Evolutionary conservation across 2,797 vertebrate genomes (phyloP), one percentile per base, ranked within the genome.

Genomic region (Taeniopygia guttata): DNA sequence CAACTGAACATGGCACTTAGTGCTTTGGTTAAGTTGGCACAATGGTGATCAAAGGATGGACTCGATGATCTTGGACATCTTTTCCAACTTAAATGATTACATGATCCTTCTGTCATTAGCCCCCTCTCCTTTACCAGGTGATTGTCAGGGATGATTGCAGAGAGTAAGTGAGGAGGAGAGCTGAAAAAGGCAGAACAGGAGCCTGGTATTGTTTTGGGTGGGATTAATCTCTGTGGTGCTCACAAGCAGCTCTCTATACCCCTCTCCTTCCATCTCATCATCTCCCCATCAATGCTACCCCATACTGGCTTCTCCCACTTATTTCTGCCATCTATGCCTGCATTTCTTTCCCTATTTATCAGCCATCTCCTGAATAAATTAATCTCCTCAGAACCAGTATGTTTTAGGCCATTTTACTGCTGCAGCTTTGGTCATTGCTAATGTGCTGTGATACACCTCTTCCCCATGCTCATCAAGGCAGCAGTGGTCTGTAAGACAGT

Each of bases 231-330:
- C 6, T 36, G 40, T 7, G 0, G 13, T 34, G 15, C 54, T 69
- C 3, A 1, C 38, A 40, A 21, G 38, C 4, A 2, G 1, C 9
- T 90, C 40, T 14, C 46, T 49, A 12, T 5, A 40, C 2, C 15
- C 32, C 7, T 62, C 25, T 72, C 34, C 40, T 84, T 81, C 40
- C 42, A 42, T 19, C 40, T 79, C 13, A 4, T 43, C 60, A 9
- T 51, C 51, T 62, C 16, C 54, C 77, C 72, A 40, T 52, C 45
- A 21, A 10, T 85, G 59, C 38, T 73, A 48, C 20, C 8, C 43
- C 25, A 22, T 42, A 34, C 4, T 21, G 30, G 6, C 40, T 82
- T 80, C 51, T 80, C 34, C 38, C 48, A 38, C 10, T 62, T 83
- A 56, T 56, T 86, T 75, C 59, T 91, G 48, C 59, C 58, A 36